A percentile compares a stretch with the other conserved stretches of the same genome.
Conservation (phyloP, 1,140 invertebrate genomes). For the Riptortus pedestris region DNA sequence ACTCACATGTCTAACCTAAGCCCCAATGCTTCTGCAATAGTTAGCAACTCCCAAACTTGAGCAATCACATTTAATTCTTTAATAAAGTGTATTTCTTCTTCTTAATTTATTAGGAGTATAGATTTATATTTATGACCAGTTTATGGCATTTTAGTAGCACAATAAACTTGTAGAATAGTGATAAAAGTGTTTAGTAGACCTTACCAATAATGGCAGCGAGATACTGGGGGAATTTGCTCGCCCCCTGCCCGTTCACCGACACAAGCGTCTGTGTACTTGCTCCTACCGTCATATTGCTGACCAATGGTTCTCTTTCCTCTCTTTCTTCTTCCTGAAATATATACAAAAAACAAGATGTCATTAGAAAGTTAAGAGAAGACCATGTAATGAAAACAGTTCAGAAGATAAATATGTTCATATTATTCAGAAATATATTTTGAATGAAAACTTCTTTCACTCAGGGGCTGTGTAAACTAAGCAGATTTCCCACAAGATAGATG, state of each 20-base stretch:
- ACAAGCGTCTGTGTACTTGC: slow-evolving; percentile 6
- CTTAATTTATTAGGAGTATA: not conserved
- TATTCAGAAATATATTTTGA: too few species aligned
- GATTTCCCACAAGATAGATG: too few species aligned
- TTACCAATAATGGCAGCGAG: slow-evolving; percentile 32
- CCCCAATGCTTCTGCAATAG: not conserved
- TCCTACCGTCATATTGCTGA: slow-evolving; percentile 5
- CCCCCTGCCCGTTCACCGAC: not conserved
- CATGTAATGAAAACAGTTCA: too few species aligned
- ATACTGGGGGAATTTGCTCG: slow-evolving; percentile 31
- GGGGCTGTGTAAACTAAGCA: too few species aligned
- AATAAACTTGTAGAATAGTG: not conserved
- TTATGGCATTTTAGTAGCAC: too few species aligned
- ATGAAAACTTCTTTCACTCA: too few species aligned
- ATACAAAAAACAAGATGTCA: too few species aligned
- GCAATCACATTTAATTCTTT: not conserved
- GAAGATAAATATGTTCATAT: too few species aligned
- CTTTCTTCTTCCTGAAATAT: too few species aligned
- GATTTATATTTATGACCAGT: not conserved
- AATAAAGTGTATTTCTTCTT: too few species aligned
- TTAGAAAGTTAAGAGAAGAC: too few species aligned
- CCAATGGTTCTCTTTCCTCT: not conserved
- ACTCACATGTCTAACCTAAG: too few species aligned
- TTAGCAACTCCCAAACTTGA: not conserved
- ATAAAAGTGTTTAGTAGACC: not conserved